Evolutionary conservation across 2,113 vertebrate species (phyloP).

Genomic region (Saccopteryx bilineata): DNA sequence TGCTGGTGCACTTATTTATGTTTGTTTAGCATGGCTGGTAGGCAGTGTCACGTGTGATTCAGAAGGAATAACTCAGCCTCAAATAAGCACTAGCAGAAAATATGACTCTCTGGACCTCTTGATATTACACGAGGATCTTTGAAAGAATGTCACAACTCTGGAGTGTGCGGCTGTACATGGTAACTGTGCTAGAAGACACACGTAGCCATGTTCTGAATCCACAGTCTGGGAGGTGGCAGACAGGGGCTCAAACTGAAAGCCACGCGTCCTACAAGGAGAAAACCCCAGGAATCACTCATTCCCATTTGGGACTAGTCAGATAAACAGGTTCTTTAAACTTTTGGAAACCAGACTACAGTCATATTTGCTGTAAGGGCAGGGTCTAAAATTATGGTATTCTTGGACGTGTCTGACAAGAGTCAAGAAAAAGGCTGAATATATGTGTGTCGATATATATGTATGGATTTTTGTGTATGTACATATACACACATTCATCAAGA

Average conservation of each 20-base stretch:
- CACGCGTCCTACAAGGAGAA: constrained; percentile 88
- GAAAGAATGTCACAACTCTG: neutral
- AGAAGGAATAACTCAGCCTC: constrained; percentile 12
- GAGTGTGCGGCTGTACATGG: neutral
- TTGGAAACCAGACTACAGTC: constrained; percentile 91
- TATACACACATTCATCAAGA: constrained; percentile 91
- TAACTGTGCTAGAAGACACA: neutral
- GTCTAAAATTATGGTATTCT: constrained; percentile 92
- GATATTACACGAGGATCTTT: neutral
- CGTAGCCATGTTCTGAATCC: neutral
- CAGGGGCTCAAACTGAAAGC: constrained; percentile 88
- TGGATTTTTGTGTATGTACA: constrained; percentile 88
- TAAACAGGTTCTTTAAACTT: constrained; percentile 87
- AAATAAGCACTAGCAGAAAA: neutral
- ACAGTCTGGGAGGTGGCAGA: constrained; percentile 92
- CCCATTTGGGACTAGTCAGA: constrained; percentile 91
- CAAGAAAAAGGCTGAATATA: constrained; percentile 89
- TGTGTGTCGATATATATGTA: constrained; percentile 79
- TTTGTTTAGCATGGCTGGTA: too few species aligned
- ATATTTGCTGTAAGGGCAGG: constrained; percentile 92
- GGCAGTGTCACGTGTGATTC: neutral
- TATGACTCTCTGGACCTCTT: neutral
- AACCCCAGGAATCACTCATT: constrained; percentile 90
- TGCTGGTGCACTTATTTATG: neutral
- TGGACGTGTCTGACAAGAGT: constrained; percentile 86